Evolutionary conservation across 2,888 invertebrate species (phyloP).

Genomic region (Perizoma affinitatum): DNA sequence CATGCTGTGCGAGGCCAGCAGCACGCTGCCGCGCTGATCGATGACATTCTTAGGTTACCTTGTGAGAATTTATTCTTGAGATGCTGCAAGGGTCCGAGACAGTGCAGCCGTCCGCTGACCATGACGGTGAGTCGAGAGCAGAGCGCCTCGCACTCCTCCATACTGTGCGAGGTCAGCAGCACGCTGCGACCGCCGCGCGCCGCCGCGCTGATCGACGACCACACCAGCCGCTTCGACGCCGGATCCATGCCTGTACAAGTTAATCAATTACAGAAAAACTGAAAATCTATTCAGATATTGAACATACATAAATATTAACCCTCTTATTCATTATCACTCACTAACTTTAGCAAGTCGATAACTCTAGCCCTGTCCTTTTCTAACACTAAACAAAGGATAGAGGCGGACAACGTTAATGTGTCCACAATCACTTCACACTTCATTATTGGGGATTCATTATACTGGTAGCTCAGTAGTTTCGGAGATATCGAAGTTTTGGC

Average conservation of each 20-base stretch:
- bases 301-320: no score
- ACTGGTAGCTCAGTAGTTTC: no score
- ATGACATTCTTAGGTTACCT: slow-evolving; percentile 73
- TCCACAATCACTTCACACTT: no score
- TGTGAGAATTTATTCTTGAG: slow-evolving; percentile 80
- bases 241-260: slow-evolving; percentile 88
- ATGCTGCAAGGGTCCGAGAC: slow-evolving; percentile 89
- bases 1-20: slow-evolving; percentile 71
- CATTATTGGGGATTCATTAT: no score
- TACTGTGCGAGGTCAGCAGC: slow-evolving; percentile 85
- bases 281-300: no score
- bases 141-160: slow-evolving; percentile 93
- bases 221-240: slow-evolving; percentile 90
- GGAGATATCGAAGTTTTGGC: no score
- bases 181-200: slow-evolving; percentile 88
- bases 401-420: no score
- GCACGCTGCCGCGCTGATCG: slow-evolving; percentile 3
- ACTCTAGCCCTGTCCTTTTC: no score
- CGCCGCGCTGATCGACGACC: slow-evolving; percentile 87
- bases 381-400: no score
- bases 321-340: no score
- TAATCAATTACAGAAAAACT: no score
- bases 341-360: no score
- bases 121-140: slow-evolving; percentile 91
- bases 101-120: slow-evolving; percentile 89